Base-by-base conservation (phyloP, 2,888 invertebrate species). In the Melinaea menophilus region DNA sequence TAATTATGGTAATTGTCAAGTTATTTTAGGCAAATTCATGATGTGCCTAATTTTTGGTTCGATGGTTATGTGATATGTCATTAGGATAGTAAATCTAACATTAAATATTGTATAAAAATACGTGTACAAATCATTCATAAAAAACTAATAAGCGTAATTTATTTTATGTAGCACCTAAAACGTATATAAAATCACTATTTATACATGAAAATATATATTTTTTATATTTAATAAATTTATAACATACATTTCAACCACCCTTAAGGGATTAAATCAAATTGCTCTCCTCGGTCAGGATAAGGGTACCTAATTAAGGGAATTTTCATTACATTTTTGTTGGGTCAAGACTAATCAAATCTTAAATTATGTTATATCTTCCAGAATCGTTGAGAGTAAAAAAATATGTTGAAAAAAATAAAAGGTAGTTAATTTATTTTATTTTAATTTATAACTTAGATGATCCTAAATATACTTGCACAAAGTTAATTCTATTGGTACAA, bases 261-360 rank as follows among this genome's bases (percentile, higher is more conserved):
- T 51, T 51, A 9, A 31, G 51, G 7, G 51, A 51, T 51, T 31
- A 51, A 51, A 51, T 51, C 31, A 51, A 51, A 51, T 48, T 51
- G 31, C 11, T 51, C 31, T 51, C 51, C 2, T 31, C 51, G 51
- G 51, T 22, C 51, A 31, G 31, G 22, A 7, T 51, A 31, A 51
- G 51, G 51, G 51, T 31, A 51, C 51, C 51, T 51, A 51, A 51
- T 51, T 51, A 51, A 51, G 31, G 37, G 9, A 41, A 41, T 11
- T 41, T 11, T 31, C 31, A 22, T 51, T 7, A 51, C 31, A 51
- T 9, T 51, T 51, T 51, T 51, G 9, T 51, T 11, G 51, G 51
- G 51, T 51, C 51, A 51, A 51, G 51, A 31, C 11, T 51, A 12
- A 48, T 51, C 51, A 51, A 51, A 51, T 51, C 7, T 9, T 31